Evolutionary conservation across 2,888 invertebrate genomes (phyloP), one percentile per base, ranked within the genome.

Genomic region (Drosophila phalerata): DNA sequence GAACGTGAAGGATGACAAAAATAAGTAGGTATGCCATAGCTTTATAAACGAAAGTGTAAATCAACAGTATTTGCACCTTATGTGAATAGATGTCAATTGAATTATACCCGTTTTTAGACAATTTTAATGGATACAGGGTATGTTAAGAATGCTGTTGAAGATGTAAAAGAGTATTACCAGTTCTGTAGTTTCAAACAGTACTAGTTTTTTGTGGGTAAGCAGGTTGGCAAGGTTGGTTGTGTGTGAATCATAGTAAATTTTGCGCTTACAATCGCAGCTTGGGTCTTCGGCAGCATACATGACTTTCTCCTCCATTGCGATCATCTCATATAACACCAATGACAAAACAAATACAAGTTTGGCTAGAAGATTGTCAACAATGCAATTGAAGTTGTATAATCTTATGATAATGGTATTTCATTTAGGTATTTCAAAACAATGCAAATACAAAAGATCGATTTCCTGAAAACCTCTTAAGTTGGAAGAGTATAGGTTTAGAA

Each of bases 121-220:
- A 3, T 22, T 22, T 22, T 22, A 22, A 22, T 22, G 15, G 6
- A 9, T 38, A 17, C 17, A 10, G 10, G 17, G 11, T 19, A 45
- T 15, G 1, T 5, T 17, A 57, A 42, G 9, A n/a, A 32, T 61
- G 61, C 48, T 37, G 19, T 3, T 6, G 32, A 40, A 22, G 55
- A 37, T 76, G 37, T 45, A 1, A 5, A 5, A 19, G n/a, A 15
- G n/a, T 56, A 11, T 25, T 38, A 34, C 19, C 64, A 82, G 42
- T 42, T 19, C 19, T 38, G 38, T 15, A 38, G 15, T 38, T 38
- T 4, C 9, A 15, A 38, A 38, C 8, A 15, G 37, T 37, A n/a
- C 37, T 37, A 37, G n/a, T 15, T 38, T 38, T 2, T n/a, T 22
- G 22, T 1, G 15, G 38, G 2, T 28, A 38, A 38, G 38, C 2